These are phyloP conservation scores for Sebastes goodei DNA, from an alignment of 2,797 vertebrate species.

Conservation along the genomic window DNA sequence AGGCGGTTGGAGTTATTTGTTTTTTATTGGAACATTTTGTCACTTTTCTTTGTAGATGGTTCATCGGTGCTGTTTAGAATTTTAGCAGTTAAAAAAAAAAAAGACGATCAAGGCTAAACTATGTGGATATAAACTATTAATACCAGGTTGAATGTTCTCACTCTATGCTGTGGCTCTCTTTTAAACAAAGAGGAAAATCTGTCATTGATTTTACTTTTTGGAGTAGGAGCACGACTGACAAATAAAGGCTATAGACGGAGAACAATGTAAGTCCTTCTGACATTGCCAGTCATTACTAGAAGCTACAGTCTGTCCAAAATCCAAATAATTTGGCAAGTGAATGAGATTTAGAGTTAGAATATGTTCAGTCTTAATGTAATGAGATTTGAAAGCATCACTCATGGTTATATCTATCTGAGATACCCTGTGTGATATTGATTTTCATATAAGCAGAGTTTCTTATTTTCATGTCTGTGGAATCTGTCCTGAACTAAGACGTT, in stretches of 20 bases:
- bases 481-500: background rate
- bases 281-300: slow-evolving; percentile 20
- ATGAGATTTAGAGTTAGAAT: background rate
- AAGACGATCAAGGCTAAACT: background rate
- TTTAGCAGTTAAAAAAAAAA: background rate
- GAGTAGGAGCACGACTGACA: slow-evolving; percentile 9
- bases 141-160: background rate
- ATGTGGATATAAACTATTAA: background rate
- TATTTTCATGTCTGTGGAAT: background rate
- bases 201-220: slow-evolving; percentile 15
- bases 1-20: slow-evolving; percentile 19
- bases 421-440: slow-evolving; percentile 5
- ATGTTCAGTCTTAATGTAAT: background rate
- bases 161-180: background rate
- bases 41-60: slow-evolving; percentile 51
- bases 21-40: slow-evolving; percentile 38
- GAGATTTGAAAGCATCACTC: slow-evolving; percentile 24
- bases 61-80: slow-evolving; percentile 52
- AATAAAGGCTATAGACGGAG: slow-evolving; percentile 17
- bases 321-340: slow-evolving; percentile 33
- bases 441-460: background rate
- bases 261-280: slow-evolving; percentile 26
- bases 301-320: slow-evolving; percentile 13
- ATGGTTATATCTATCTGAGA: background rate
- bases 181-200: slow-evolving; percentile 2